These are phyloP conservation scores for Notocelia uddmanniana DNA, from an alignment of 2,888 invertebrate species.

Conservation along the genomic window DNA sequence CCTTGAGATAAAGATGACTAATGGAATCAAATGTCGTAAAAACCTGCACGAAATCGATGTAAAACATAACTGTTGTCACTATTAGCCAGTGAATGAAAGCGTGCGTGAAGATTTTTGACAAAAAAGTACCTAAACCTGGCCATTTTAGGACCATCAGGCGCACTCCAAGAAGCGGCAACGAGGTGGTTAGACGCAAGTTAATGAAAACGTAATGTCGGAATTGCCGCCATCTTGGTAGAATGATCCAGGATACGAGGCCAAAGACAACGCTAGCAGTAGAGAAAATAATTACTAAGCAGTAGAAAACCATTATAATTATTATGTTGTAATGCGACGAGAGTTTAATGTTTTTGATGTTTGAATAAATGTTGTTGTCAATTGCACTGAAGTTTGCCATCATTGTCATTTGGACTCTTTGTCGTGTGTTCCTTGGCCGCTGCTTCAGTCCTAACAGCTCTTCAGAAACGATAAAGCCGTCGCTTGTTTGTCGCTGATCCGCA, in stretches of 20 bases:
- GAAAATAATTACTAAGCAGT: not conserved
- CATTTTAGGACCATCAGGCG: not conserved
- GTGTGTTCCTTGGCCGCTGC: not conserved
- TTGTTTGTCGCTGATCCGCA: too few relatives aligned
- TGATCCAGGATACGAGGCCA: not conserved
- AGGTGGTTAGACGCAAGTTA: conserved; percentile 9
- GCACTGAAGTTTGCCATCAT: conserved; percentile 6
- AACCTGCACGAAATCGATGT: conserved; percentile 27
- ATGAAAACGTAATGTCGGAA: conserved; percentile 22
- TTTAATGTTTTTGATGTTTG: not conserved
- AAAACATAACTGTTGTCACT: conserved; percentile 19
- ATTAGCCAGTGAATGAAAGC: conserved; percentile 20
- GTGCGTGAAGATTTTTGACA: not conserved
- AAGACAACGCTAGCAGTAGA: conserved; percentile 17
- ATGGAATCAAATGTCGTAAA: conserved; percentile 13
- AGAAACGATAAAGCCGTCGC: too few relatives aligned
- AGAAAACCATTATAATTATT: not conserved
- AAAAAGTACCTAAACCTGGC: not conserved
- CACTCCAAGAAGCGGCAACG: not conserved
- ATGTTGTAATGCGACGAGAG: not conserved
- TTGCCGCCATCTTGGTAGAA: conserved; percentile 17
- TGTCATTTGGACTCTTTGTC: not conserved
- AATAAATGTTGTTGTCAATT: conserved; percentile 8
- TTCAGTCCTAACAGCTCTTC: not conserved
- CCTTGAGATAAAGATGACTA: conserved; percentile 5